These are phyloP conservation scores for Pangasius macronema DNA, from an alignment of 2,797 vertebrate genomes.

Conservation along the genomic window DNA sequence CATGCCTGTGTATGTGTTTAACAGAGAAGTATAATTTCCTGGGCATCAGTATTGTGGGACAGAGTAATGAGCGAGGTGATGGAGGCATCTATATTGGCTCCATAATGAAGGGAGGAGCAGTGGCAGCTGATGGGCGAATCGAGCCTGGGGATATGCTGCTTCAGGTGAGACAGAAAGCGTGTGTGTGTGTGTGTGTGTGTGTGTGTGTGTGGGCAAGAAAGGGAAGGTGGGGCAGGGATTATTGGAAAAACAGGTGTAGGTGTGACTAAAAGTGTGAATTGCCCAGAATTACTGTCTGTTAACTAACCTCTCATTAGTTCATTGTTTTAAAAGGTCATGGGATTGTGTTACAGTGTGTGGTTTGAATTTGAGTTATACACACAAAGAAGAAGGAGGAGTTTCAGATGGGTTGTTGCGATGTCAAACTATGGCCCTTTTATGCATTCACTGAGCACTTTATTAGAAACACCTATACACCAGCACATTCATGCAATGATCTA, in stretches of 20 bases:
- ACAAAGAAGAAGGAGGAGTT: neutral
- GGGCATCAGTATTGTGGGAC: slow-evolving; percentile 71
- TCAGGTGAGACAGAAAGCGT: slow-evolving; percentile 68
- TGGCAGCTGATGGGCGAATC: slow-evolving; percentile 86
- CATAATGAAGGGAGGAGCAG: slow-evolving; percentile 88
- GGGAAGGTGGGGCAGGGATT: neutral
- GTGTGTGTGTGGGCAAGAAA: neutral
- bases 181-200: neutral
- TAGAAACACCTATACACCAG: neutral
- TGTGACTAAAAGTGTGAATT: slow-evolving; percentile 16
- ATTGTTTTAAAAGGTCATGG: neutral
- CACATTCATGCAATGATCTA: neutral
- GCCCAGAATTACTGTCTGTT: neutral
- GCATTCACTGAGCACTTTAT: neutral
- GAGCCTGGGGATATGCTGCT: slow-evolving; percentile 82
- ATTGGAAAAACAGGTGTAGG: neutral
- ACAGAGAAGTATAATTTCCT: slow-evolving; percentile 88
- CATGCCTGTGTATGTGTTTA: slow-evolving; percentile 6
- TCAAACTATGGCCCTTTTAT: neutral
- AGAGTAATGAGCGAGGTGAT: slow-evolving; percentile 90
- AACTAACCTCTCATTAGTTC: neutral
- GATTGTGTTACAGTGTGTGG: neutral
- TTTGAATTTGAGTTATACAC: neutral
- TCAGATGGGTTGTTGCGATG: neutral
- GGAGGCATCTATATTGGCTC: slow-evolving; percentile 93